These are phyloP conservation scores for Lacanobia wlatinum DNA, from an alignment of 2,888 invertebrate genomes.

Conservation along the genomic window DNA sequence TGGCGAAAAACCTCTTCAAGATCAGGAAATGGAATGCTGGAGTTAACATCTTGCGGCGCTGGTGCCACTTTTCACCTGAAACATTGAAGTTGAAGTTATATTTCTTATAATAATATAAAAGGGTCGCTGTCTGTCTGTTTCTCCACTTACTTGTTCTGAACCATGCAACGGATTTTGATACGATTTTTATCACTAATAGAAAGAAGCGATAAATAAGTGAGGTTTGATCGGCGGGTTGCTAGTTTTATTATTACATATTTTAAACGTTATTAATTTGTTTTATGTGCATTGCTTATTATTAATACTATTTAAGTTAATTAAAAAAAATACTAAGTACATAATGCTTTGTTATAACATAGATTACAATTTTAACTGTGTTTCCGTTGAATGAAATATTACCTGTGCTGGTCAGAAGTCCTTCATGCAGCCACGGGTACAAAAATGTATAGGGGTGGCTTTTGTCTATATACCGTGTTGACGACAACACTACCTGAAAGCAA, in stretches of 20 bases:
- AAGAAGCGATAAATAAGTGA: too few species aligned
- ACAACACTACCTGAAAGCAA: conserved; percentile 59
- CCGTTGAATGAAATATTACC: conserved; percentile 57
- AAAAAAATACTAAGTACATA: neutral
- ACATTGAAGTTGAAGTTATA: neutral
- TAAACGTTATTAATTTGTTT: neutral
- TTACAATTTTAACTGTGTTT: neutral
- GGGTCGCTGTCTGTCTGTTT: too few species aligned
- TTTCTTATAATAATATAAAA: too few species aligned
- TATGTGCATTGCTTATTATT: too few species aligned
- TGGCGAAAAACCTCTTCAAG: conserved; percentile 77
- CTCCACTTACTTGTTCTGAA: too few species aligned
- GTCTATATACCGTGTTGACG: conserved; percentile 71
- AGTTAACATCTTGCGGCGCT: conserved; percentile 84
- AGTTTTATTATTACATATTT: neutral
- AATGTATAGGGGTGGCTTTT: conserved; percentile 80
- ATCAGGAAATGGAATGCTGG: conserved; percentile 87
- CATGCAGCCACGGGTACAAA: conserved; percentile 82
- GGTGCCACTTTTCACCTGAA: conserved; percentile 83
- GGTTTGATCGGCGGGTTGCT: too few species aligned
- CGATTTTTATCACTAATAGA: too few species aligned
- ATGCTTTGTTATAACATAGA: neutral
- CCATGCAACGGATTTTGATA: too few species aligned
- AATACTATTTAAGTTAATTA: neutral
- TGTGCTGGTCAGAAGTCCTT: conserved; percentile 74